Evolutionary conservation across 2,113 vertebrate genomes (phyloP).

Genomic region (Barbus barbus): DNA sequence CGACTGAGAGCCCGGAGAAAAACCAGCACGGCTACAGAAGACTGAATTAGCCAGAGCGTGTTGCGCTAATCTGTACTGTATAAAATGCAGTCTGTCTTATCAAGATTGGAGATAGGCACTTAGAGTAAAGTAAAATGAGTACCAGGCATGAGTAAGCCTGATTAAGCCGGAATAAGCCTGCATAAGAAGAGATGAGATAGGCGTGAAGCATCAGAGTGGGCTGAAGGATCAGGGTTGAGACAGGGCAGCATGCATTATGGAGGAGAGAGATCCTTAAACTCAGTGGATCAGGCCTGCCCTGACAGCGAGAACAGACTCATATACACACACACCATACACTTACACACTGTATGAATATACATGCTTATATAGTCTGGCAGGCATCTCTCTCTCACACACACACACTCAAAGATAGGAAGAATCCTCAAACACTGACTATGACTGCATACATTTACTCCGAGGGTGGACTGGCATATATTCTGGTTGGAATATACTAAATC

Average conservation of each 20-base stretch:
- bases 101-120: conserved; percentile 47
- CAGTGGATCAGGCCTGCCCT: conserved; percentile 48
- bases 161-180: conserved; percentile 77
- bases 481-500: neutral
- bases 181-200: conserved; percentile 70
- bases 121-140: conserved; percentile 68
- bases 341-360: conserved; percentile 42
- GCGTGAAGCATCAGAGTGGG: conserved; percentile 57
- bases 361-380: conserved; percentile 28
- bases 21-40: conserved; percentile 2
- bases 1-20: conserved; percentile 7
- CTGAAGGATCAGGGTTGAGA: conserved; percentile 71
- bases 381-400: neutral
- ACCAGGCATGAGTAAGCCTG: conserved; percentile 76
- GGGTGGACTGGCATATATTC: neutral
- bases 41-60: conserved; percentile 40
- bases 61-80: conserved; percentile 64
- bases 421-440: conserved; percentile 1
- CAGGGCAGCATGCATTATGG: conserved; percentile 75
- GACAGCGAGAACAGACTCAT: conserved; percentile 48
- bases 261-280: conserved; percentile 61
- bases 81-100: conserved; percentile 64
- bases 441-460: neutral
- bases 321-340: conserved; percentile 32
- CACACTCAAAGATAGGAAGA: conserved; percentile 29